Evolutionary conservation across 2,888 invertebrate genomes (phyloP), one percentile per base, ranked within the genome.

Genomic region (Sinodicranocentrus sp.): DNA sequence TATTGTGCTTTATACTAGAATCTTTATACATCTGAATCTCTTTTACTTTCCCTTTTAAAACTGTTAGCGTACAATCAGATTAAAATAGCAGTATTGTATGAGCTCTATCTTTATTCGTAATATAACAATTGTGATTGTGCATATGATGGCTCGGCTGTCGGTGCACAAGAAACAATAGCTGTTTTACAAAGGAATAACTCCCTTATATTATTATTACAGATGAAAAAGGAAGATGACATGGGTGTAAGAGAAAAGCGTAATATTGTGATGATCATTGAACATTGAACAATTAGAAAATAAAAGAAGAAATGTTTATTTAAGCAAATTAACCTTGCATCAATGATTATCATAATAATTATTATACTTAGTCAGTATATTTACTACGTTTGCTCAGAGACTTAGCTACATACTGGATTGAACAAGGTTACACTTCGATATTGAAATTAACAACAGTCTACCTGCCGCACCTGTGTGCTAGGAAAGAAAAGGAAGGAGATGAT

Each of bases 251-350:
- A 63, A 28, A 63, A 15, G 33, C 33, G 61, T 28, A 61, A 61
- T 28, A 61, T 2, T 8, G 15, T 23, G 21, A 25, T 15, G 25
- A 25, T 59, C 25, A 59, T 59, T 59, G 10, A 54, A 10, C 2
- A 48, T 61, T 65, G 28, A 44, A 63, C 59, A 48, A 28, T 15
- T 43, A n/a, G n/a, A n/a, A n/a, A 15, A 15, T 57, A 59, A 72
- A 57, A 19, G 52, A 72, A 43, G 59, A 63, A 75, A 75, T 75
- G 65, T 73, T 73, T 75, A 75, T 75, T 75, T 23, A 57, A 70
- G 43, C 23, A 33, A 76, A 54, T 52, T 54, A 63, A 67, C 76
- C 76, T 76, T 76, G 76, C 25, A 15, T 65, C 39, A 48, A 75
- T 33, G 23, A 21, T 43, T 63, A 43, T 33, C 48, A 43, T 75